Evolutionary conservation across 2,113 vertebrate genomes (phyloP), one percentile per base, ranked within the genome.

Genomic region (Taurulus bubalis): DNA sequence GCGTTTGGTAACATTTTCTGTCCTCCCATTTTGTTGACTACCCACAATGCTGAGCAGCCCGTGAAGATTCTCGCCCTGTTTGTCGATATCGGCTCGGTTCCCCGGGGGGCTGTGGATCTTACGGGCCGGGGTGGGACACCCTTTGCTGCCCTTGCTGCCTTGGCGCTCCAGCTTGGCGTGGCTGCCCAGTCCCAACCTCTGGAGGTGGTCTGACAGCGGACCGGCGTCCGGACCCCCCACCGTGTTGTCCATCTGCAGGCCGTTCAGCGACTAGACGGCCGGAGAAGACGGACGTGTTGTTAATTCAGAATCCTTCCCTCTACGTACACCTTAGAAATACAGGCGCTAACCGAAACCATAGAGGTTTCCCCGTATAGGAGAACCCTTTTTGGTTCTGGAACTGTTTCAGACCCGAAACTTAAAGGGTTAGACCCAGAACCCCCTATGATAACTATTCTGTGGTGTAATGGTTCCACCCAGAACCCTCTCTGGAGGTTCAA

Each of bases 181-280:
- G 73, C 94, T 95, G 72, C 95, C 95, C 55, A 95, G 92, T 75
- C 95, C 96, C 36, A 91, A 92, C 6, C 96, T 95, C 69, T 96
- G 96, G 59, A 80, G 42, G 63, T 87, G 86, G 49, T 91, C 89
- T 10, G 84, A 84, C 1, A 87, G 77, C 32, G 76, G 86, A 2
- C 64, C 84, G 1, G 64, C 53, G 5, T 91, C 87, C 71, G 32
- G 90, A 47, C 16, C 86, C 47, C 91, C 93, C 64, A 96, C 94
- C 0, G 95, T 95, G 90, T 95, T 96, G 90, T 99, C 98, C 93
- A 99, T 95, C 91, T 98, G 96, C 58, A 98, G 96, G 71, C 97
- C 96, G 75, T 98, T 99, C 86, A 99, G 94, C 20, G 97, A 98
- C 94, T 94, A 45, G 7, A 79, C 2, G 36, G 20, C 20, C 16